These are phyloP conservation scores for Pseudomyrmex cubaensis DNA, from an alignment of 1,140 invertebrate genomes.

Conservation along the genomic window DNA sequence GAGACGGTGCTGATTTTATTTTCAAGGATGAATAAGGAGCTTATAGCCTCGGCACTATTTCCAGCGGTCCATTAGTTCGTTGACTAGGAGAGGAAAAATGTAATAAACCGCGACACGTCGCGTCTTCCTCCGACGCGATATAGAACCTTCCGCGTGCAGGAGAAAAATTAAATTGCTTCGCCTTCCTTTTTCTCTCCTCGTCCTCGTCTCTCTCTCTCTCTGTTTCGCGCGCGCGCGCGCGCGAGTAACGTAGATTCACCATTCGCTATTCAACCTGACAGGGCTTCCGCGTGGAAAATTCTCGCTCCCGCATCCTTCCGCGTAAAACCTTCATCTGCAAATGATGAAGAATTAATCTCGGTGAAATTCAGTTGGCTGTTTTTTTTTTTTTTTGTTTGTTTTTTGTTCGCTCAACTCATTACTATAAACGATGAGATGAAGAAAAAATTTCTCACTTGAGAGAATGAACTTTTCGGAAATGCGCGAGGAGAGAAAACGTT, in stretches of 20 bases:
- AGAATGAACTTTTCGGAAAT: slow-evolving; percentile 2
- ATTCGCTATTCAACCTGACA: slow-evolving; percentile 46
- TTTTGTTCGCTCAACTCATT: neutral
- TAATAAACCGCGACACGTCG: slow-evolving; percentile 80
- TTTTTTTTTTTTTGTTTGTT: neutral
- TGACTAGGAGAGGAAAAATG: slow-evolving; percentile 78
- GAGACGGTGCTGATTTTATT: slow-evolving; percentile 38
- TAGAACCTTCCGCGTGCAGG: slow-evolving; percentile 67
- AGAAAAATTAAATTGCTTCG: slow-evolving; percentile 77
- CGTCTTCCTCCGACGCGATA: slow-evolving; percentile 63
- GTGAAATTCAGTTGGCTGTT: slow-evolving; percentile 11
- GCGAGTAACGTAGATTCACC: slow-evolving; percentile 52
- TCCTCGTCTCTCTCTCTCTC: slow-evolving; percentile 32
- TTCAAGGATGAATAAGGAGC: slow-evolving; percentile 35
- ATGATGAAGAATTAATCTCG: slow-evolving; percentile 37
- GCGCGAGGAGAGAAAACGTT: no score
- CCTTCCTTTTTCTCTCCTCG: slow-evolving; percentile 49
- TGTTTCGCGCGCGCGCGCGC: slow-evolving; percentile 33
- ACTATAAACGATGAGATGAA: no score
- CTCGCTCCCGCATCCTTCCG: slow-evolving; percentile 25
- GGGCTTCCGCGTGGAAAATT: slow-evolving; percentile 38
- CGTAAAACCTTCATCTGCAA: slow-evolving; percentile 36
- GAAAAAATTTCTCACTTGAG: neutral
- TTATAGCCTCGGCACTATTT: slow-evolving; percentile 78
- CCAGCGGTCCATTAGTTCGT: slow-evolving; percentile 75